These are phyloP conservation scores for Hemithea aestivaria DNA, from an alignment of 2,888 invertebrate species.

Conservation along the genomic window DNA sequence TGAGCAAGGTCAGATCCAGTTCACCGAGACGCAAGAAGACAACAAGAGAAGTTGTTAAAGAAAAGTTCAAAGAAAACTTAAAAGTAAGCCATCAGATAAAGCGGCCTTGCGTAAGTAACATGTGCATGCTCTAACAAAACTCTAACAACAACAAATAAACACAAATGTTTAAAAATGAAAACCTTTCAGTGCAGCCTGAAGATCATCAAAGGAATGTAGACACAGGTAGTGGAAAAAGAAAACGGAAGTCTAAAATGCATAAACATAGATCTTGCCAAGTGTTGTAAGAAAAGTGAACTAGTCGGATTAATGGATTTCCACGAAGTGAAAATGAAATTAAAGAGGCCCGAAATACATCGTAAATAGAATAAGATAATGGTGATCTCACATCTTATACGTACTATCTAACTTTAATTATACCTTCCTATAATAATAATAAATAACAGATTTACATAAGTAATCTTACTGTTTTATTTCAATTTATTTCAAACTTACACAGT, in stretches of 20 bases:
- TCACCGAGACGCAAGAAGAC: conserved; percentile 49
- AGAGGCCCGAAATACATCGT: conserved; percentile 16
- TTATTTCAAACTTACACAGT: conserved; percentile 74
- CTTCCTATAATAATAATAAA: conserved; percentile 17
- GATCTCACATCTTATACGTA: conserved; percentile 58
- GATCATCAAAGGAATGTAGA: conserved; percentile 54
- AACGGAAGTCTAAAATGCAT: conserved; percentile 54
- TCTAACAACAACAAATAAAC: conserved; percentile 49
- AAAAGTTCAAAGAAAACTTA: conserved; percentile 45
- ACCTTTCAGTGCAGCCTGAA: conserved; percentile 71
- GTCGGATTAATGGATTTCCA: conserved; percentile 31
- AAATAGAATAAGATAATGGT: conserved; percentile 51
- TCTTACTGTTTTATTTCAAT: conserved; percentile 16
- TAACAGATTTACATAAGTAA: conserved; percentile 25
- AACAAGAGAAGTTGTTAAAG: conserved; percentile 44
- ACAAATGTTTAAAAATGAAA: conserved; percentile 57
- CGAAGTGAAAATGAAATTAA: conserved; percentile 27
- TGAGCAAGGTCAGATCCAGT: conserved; percentile 57
- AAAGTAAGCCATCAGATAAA: conserved; percentile 55
- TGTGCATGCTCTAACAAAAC: conserved; percentile 60
- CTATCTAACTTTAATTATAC: conserved; percentile 28
- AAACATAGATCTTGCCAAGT: conserved; percentile 67
- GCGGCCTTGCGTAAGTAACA: conserved; percentile 70
- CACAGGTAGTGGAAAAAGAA: conserved; percentile 49
- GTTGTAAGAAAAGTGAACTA: conserved; percentile 45